Conservation (phyloP, 2,888 invertebrate species). For the Pristionchus arcanus region DNA sequence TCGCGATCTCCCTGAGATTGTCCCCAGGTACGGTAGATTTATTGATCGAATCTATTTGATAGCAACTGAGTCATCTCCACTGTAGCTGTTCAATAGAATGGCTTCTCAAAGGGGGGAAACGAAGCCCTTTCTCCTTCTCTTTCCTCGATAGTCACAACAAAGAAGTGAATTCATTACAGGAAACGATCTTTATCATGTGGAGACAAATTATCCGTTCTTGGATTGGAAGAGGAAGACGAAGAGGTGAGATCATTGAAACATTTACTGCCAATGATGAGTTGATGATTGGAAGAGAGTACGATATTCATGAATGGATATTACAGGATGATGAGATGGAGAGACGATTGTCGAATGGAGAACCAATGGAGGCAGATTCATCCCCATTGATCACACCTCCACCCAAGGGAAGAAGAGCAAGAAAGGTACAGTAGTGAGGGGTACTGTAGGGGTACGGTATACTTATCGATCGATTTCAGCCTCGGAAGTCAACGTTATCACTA, state of each 20-base stretch:
- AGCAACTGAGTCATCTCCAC: not conserved
- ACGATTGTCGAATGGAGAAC: constrained; percentile 36
- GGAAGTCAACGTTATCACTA: constrained; percentile 60
- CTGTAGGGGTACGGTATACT: not conserved
- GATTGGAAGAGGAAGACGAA: constrained; percentile 53
- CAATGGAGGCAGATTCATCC: constrained; percentile 51
- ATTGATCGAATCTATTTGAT: not conserved
- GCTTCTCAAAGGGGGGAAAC: not conserved
- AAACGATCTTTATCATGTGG: constrained; percentile 67
- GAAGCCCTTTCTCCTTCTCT: not conserved
- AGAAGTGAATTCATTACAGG: constrained; percentile 54
- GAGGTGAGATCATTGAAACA: constrained; percentile 5
- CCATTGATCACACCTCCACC: constrained; percentile 55
- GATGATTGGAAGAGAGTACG: not conserved
- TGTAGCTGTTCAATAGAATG: not conserved
- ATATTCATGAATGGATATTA: not conserved
- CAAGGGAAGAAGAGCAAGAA: constrained; percentile 37
- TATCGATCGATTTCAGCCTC: constrained; percentile 57
- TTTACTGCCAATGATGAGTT: not conserved
- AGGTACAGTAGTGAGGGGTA: not conserved
- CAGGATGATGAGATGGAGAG: constrained; percentile 16
- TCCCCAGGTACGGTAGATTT: constrained; percentile 56
- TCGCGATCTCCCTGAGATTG: constrained; percentile 61
- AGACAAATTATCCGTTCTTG: constrained; percentile 54
- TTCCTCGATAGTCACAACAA: constrained; percentile 5